These are phyloP conservation scores for Drosophila baimaii DNA, from an alignment of 1,140 invertebrate species.

Conservation along the genomic window DNA sequence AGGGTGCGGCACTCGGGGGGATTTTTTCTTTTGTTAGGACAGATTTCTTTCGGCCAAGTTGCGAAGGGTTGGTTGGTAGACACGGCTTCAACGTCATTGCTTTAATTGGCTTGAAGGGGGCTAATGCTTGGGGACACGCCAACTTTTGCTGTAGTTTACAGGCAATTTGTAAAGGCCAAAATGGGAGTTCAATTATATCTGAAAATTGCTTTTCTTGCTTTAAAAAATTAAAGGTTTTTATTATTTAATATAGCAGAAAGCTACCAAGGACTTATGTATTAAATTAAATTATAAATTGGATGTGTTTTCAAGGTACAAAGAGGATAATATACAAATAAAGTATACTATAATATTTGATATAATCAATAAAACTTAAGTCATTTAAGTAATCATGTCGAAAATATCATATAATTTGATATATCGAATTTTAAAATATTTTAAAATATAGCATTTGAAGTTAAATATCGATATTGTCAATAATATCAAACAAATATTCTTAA, in stretches of 20 bases:
- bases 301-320: too few species aligned
- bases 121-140: background rate
- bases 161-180: background rate
- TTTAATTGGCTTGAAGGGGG: slow-evolving; percentile 14
- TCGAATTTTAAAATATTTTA: background rate
- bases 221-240: background rate
- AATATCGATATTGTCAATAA: too few species aligned
- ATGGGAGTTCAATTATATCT: background rate
- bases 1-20: slow-evolving; percentile 20
- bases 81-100: slow-evolving; percentile 1
- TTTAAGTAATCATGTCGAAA: too few species aligned
- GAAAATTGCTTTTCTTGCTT: background rate
- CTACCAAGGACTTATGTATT: background rate
- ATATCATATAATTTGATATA: too few species aligned
- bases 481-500: too few species aligned
- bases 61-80: slow-evolving; percentile 31
- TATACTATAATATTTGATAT: too few species aligned
- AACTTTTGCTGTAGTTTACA: background rate
- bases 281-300: background rate
- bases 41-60: slow-evolving; percentile 6
- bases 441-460: too few species aligned
- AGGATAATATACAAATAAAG: too few species aligned
- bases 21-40: slow-evolving; percentile 1
- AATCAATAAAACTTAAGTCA: too few species aligned
- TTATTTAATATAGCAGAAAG: background rate